Evolutionary conservation across 2,113 vertebrate genomes (phyloP).

Genomic region (Gallinago media): DNA sequence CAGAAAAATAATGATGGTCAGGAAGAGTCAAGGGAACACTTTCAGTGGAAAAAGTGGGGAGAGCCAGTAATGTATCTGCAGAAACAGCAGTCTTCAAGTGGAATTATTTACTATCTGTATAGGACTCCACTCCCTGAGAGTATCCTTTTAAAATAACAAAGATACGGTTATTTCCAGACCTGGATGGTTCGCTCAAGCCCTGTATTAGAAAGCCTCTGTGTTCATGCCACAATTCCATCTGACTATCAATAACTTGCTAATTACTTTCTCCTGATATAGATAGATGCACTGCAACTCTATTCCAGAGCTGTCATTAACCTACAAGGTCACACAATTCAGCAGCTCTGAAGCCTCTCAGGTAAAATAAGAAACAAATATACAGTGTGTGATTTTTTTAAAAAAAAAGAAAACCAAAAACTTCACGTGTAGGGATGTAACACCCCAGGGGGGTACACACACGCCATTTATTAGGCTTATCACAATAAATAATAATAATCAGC

Average conservation of each 20-base stretch:
- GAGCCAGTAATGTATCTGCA: background rate
- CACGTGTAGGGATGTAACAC: background rate
- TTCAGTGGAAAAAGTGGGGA: background rate
- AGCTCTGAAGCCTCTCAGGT: slow-evolving; percentile 9
- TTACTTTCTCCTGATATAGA: background rate
- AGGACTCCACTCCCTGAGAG: background rate
- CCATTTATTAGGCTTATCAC: background rate
- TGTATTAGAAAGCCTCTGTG: background rate
- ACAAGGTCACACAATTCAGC: slow-evolving; percentile 8
- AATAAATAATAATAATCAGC: background rate
- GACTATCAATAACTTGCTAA: slow-evolving; percentile 39
- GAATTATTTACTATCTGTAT: background rate
- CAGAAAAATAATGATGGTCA: background rate
- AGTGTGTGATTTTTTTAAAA: background rate
- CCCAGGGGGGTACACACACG: background rate
- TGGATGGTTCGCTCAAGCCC: background rate
- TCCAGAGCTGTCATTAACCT: slow-evolving; percentile 41
- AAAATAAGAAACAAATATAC: background rate
- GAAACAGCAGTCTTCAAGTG: background rate
- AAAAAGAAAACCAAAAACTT: background rate
- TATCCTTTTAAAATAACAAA: background rate
- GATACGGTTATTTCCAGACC: background rate
- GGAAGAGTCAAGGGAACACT: background rate
- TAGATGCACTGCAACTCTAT: background rate
- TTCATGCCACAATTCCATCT: background rate